phyloP scores from a whole-genome alignment of 64 coral and sea anemone species.

The Trachythela sp. region DNA sequence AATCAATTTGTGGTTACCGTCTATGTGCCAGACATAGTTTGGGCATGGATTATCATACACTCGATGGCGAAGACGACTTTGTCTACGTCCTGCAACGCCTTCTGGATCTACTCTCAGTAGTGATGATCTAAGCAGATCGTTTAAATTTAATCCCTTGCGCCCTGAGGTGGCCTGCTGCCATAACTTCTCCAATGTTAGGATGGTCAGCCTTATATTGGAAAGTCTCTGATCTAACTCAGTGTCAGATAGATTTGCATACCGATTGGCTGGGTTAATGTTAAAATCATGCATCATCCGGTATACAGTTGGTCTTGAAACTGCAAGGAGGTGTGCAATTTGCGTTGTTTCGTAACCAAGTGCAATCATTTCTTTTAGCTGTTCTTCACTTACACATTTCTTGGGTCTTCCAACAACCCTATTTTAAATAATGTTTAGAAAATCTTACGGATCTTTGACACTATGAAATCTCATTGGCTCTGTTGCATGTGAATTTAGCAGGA shows the following conservation, averaged over 20 bases:
- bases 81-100: conserved; percentile 22
- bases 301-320: too few relatives aligned
- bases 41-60: conserved; percentile 38
- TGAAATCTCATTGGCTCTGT: too few relatives aligned
- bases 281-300: conserved; percentile 20
- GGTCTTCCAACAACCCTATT: too few relatives aligned
- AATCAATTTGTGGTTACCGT: conserved; percentile 26
- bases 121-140: not conserved
- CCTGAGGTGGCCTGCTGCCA: not conserved
- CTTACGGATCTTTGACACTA: too few relatives aligned
- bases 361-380: too few relatives aligned
- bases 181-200: not conserved
- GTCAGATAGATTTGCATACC: conserved; percentile 2
- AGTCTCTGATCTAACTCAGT: not conserved
- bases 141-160: not conserved
- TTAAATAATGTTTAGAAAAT: too few relatives aligned
- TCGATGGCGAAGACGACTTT: conserved; percentile 1
- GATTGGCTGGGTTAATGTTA: not conserved
- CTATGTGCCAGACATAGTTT: conserved; percentile 32
- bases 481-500: too few relatives aligned
- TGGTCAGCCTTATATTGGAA: not conserved
- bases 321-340: too few relatives aligned
- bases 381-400: too few relatives aligned
- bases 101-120: conserved; percentile 30
- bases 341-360: too few relatives aligned